A percentile compares a stretch with the other conserved stretches of the same genome.
These are phyloP conservation scores for Neoaliturus tenellus DNA, from an alignment of 2,888 invertebrate species.

Conservation along the genomic window DNA sequence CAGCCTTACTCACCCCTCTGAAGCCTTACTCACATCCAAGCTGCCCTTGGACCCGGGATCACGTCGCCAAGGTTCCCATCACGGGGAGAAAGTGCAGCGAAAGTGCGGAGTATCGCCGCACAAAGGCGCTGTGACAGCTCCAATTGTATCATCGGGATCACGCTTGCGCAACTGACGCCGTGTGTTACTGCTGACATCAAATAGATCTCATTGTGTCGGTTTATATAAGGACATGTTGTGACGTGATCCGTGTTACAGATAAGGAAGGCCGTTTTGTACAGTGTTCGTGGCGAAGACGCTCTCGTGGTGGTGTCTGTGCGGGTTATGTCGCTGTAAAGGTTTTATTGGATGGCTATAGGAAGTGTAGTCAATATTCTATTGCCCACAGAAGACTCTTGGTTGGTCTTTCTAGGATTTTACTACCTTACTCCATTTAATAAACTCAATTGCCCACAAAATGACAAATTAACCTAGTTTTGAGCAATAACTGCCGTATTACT, in stretches of 20 bases:
- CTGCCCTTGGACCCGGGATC: slow-evolving; percentile 45
- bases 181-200: background rate
- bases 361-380: no score
- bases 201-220: slow-evolving; percentile 5
- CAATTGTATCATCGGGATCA: slow-evolving; percentile 46
- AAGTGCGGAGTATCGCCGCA: slow-evolving; percentile 22
- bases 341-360: background rate
- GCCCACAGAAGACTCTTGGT: no score
- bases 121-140: slow-evolving; percentile 35
- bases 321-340: background rate
- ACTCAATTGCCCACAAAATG: no score
- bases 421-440: no score
- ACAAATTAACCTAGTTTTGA: no score
- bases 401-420: no score
- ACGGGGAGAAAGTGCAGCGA: slow-evolving; percentile 39
- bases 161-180: slow-evolving; percentile 5
- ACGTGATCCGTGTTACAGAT: slow-evolving; percentile 7
- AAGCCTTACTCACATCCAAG: no score
- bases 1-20: no score
- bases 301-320: background rate
- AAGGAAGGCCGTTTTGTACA: background rate
- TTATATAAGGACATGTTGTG: slow-evolving; percentile 3
- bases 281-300: background rate
- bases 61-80: slow-evolving; percentile 31
- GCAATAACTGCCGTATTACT: no score